A percentile compares a stretch with the other conserved stretches of the same genome.
Evolutionary conservation across 1,140 invertebrate genomes (phyloP).

Genomic region (Onthophagus taurus): DNA sequence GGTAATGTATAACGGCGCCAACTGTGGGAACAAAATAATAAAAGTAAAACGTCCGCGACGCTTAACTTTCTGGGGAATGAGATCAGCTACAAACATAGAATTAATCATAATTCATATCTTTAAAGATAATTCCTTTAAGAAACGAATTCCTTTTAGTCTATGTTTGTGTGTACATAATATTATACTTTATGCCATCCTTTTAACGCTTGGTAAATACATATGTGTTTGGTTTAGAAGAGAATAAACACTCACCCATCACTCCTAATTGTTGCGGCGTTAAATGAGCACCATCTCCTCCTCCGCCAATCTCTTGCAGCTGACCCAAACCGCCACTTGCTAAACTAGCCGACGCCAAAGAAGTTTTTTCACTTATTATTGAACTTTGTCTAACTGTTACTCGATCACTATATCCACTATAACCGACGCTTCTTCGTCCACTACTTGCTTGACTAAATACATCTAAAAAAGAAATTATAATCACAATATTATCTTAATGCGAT

Average conservation of each 20-base stretch:
- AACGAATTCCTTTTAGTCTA: too few relatives aligned
- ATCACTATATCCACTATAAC: constrained; percentile 28
- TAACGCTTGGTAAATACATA: neutral
- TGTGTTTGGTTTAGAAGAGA: too few relatives aligned
- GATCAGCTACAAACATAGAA: too few relatives aligned
- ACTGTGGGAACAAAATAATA: too few relatives aligned
- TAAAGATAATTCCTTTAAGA: too few relatives aligned
- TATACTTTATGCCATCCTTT: neutral
- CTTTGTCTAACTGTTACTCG: constrained; percentile 25
- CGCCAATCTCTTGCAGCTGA: constrained; percentile 26
- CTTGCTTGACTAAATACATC: constrained; percentile 34
- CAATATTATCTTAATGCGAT: too few relatives aligned
- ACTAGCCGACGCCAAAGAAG: constrained; percentile 53
- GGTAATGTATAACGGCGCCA: too few relatives aligned
- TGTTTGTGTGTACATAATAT: too few relatives aligned
- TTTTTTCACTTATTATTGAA: constrained; percentile 41
- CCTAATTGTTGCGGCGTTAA: constrained; percentile 59
- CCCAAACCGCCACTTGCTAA: constrained; percentile 29
- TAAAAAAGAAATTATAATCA: too few relatives aligned
- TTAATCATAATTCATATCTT: too few relatives aligned
- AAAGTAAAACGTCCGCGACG: too few relatives aligned
- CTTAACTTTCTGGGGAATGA: too few relatives aligned
- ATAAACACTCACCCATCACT: constrained; percentile 52
- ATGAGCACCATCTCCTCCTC: constrained; percentile 33
- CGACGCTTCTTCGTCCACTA: constrained; percentile 31